phyloP scores from a whole-genome alignment of 1,140 invertebrate genomes.

The Pseudomyrmex dendroicus region DNA sequence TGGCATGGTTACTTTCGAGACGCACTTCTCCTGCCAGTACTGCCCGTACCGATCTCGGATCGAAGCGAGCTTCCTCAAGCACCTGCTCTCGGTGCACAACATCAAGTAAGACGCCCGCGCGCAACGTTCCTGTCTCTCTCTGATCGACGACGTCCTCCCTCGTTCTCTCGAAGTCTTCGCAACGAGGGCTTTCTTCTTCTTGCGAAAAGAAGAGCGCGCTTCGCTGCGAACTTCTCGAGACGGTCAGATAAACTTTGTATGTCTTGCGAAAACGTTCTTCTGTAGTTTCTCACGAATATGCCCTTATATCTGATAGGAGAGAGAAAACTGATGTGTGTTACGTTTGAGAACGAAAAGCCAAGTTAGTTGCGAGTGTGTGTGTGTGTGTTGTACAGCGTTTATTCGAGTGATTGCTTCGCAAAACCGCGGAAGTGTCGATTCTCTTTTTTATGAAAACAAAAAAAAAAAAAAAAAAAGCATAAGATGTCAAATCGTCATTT shows the following conservation, averaged over 20 bases:
- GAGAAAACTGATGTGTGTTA: no score
- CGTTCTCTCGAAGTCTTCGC: not conserved
- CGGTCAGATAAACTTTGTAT: not conserved
- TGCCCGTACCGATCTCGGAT: conserved; percentile 85
- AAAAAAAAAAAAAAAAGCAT: not conserved
- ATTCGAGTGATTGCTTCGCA: conserved; percentile 26
- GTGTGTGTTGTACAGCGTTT: conserved; percentile 12
- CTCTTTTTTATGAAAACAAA: not conserved
- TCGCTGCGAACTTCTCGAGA: not conserved
- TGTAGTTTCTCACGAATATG: conserved; percentile 3
- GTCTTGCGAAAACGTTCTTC: conserved; percentile 15
- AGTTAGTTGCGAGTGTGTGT: not conserved
- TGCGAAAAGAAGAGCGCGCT: not conserved
- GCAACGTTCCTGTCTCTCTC: conserved; percentile 15
- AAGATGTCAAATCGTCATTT: conserved; percentile 37
- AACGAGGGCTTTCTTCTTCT: not conserved
- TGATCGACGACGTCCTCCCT: conserved; percentile 18
- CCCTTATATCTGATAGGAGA: conserved; percentile 14
- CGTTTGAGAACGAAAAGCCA: not conserved
- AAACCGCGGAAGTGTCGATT: conserved; percentile 18
- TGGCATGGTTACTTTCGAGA: conserved; percentile 84
- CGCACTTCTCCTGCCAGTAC: conserved; percentile 86
- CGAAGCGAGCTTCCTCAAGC: conserved; percentile 84
- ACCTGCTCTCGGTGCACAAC: conserved; percentile 83
- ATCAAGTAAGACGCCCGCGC: conserved; percentile 79